Base-by-base conservation (phyloP, 2,888 invertebrate species). In the Drosophila histrio region DNA sequence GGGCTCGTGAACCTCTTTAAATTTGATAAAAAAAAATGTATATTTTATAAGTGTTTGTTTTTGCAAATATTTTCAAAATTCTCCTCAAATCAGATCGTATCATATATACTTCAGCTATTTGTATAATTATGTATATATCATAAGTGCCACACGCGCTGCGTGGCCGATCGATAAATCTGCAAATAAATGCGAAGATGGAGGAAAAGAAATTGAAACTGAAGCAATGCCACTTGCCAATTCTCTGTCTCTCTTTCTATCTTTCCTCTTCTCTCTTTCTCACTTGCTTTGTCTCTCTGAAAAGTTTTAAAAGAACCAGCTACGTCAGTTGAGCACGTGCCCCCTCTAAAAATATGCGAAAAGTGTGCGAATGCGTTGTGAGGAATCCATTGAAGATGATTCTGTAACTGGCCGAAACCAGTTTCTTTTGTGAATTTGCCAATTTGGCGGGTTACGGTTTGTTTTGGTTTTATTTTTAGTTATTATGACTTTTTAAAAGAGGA, bases 321-420 rank as follows among this genome's bases (percentile, higher is more conserved):
- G 57, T 72, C 67, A 61, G 58, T 30, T 44, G 47, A 60, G 64
- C 84, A 83, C 84, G 88, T 88, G 87, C 64, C 58, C 46, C 34
- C 47, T 30, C 58, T 67, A 67, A 57, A 83, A 82, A 76, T 86
- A 72, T 72, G 70, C 57, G 64, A 72, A 77, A 88, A 87, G 78
- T 81, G 78, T 74, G 70, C 66, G 46, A 77, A 77, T 63, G 44
- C 61, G 46, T 72, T 47, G 47, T 56, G 47, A 53, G 44, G 30
- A 54, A 61, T 72, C 43, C 59, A 61, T 58, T 59, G 38, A 60
- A 21, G 58, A 50, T 49, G 38, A 36, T 54, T 68, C 47, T 76
- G 67, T 74, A 88, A 84, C 89, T 80, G 87, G 41, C 47, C 56
- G 24, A 81, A 87, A 88, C 89, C 85, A 81, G 83, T 84, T 87